phyloP scores from a whole-genome alignment of 2,888 invertebrate genomes.

The Kryphioiulus occultus region DNA sequence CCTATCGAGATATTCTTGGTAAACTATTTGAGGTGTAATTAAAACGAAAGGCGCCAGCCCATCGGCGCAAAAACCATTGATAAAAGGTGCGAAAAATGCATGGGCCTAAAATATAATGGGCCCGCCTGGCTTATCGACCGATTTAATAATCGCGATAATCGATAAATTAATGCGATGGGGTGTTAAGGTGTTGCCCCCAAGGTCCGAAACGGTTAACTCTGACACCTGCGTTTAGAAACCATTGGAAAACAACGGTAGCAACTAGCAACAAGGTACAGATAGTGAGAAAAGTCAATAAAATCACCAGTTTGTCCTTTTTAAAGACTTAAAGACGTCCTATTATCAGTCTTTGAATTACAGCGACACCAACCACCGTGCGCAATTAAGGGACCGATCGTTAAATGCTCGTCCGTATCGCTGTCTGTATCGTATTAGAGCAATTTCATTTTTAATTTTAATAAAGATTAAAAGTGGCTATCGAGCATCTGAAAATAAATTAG shows the following conservation, averaged over 20 bases:
- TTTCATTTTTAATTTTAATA: too few species aligned
- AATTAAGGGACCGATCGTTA: not conserved
- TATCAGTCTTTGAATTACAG: not conserved
- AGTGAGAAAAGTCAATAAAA: not conserved
- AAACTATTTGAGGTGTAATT: not conserved
- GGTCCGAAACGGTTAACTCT: constrained; percentile 7
- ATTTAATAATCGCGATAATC: not conserved
- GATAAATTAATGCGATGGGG: not conserved
- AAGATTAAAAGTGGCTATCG: too few species aligned
- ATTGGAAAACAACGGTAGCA: not conserved
- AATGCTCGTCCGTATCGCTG: not conserved
- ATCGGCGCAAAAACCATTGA: not conserved
- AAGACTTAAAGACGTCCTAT: not conserved
- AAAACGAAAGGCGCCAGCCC: constrained; percentile 1
- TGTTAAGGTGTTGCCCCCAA: not conserved
- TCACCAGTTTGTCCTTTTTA: not conserved
- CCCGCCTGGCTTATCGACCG: not conserved
- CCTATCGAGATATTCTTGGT: not conserved
- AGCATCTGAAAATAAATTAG: too few species aligned
- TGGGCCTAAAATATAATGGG: not conserved
- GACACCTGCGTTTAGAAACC: not conserved
- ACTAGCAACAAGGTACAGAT: not conserved
- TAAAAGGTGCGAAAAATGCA: not conserved
- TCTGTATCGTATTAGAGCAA: too few species aligned
- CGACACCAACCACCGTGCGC: not conserved